Conservation (phyloP, 2,113 vertebrate species). For the Eptesicus fuscus region DNA sequence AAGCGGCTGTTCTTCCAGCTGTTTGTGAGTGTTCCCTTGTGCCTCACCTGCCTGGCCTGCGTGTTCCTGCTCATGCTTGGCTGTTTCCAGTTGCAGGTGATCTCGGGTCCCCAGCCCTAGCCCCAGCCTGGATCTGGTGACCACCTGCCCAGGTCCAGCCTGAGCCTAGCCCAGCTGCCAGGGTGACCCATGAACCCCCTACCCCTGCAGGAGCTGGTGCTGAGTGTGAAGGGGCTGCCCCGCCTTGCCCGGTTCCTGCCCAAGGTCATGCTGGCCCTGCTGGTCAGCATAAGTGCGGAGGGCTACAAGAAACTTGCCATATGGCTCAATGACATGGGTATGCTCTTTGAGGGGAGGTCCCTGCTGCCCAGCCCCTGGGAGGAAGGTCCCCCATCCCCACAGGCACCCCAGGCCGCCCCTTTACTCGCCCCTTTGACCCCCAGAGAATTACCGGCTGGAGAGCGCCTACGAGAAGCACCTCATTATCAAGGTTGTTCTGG, state of each 20-base stretch:
- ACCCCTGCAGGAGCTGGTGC: conserved; percentile 88
- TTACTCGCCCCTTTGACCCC: not conserved
- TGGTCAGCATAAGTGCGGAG: conserved; percentile 94
- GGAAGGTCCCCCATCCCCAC: not conserved
- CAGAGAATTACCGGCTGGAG: conserved; percentile 98
- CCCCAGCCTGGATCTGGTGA: not conserved
- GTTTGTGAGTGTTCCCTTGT: conserved; percentile 94
- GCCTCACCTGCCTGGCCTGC: conserved; percentile 91
- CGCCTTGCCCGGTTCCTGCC: conserved; percentile 92
- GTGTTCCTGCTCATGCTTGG: conserved; percentile 97
- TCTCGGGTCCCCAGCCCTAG: not conserved
- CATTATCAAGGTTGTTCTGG: conserved; percentile 98
- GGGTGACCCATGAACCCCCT: not conserved
- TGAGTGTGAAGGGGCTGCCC: conserved; percentile 94
- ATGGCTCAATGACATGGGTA: conserved; percentile 99
- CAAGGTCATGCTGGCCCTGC: conserved; percentile 93
- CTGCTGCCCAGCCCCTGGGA: not conserved
- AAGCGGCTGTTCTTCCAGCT: conserved; percentile 93
- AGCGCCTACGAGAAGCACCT: conserved; percentile 99
- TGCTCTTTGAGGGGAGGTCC: not conserved
- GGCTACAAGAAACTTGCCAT: conserved; percentile 96
- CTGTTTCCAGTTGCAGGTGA: conserved; percentile 97
- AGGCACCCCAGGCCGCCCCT: not conserved
- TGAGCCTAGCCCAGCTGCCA: accelerated
- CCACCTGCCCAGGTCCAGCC: not conserved